phyloP scores from a whole-genome alignment of 2,888 invertebrate species.

The Catocala fraxini region DNA sequence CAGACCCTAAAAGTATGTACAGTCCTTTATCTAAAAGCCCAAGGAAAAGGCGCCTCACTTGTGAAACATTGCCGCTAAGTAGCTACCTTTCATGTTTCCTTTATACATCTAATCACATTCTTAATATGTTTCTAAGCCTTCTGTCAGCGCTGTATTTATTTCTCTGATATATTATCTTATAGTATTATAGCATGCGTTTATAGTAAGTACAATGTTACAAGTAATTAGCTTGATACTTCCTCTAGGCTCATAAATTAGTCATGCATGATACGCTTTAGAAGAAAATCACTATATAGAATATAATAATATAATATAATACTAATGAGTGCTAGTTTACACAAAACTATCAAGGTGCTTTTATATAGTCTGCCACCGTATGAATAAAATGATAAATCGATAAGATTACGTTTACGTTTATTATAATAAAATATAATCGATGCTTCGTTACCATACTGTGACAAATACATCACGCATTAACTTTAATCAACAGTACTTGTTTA shows the following conservation, averaged over 20 bases:
- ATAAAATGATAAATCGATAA: neutral
- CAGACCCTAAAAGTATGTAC: slow-evolving; percentile 67
- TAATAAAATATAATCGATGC: neutral
- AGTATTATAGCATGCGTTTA: slow-evolving; percentile 45
- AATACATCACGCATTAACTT: neutral
- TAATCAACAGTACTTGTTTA: too few relatives aligned
- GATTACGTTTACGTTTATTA: too few relatives aligned
- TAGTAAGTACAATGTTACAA: slow-evolving; percentile 40
- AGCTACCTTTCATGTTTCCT: slow-evolving; percentile 63
- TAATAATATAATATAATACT: slow-evolving; percentile 20
- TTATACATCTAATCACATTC: slow-evolving; percentile 49
- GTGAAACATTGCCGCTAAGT: slow-evolving; percentile 78
- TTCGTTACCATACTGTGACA: slow-evolving; percentile 26
- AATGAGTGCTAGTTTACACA: slow-evolving; percentile 3
- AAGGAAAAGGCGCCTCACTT: slow-evolving; percentile 85
- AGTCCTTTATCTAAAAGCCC: slow-evolving; percentile 66
- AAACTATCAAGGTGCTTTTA: slow-evolving; percentile 29
- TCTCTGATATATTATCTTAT: slow-evolving; percentile 41
- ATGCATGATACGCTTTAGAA: slow-evolving; percentile 38
- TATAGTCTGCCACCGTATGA: slow-evolving; percentile 23
- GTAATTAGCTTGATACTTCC: slow-evolving; percentile 38
- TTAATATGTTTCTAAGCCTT: slow-evolving; percentile 43
- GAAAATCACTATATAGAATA: slow-evolving; percentile 25
- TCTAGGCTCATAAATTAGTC: slow-evolving; percentile 31
- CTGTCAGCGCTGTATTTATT: slow-evolving; percentile 48